These are phyloP conservation scores for Sialia sialis DNA, from an alignment of 2,113 vertebrate genomes.

Conservation along the genomic window DNA sequence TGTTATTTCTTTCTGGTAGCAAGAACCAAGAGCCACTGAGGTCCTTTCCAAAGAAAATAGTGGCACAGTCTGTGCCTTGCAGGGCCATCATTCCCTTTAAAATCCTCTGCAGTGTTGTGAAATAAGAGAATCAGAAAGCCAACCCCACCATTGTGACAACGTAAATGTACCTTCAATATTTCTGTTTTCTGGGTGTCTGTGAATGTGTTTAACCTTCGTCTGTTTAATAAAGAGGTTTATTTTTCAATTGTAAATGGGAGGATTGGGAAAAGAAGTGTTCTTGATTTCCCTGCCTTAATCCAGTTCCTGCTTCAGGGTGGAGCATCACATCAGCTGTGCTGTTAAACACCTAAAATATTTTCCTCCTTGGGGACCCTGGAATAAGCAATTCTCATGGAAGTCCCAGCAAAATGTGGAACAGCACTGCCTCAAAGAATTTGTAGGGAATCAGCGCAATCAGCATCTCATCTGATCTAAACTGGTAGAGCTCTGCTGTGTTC, in stretches of 20 bases:
- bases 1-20: slow-evolving; percentile 37
- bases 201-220: neutral
- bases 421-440: neutral
- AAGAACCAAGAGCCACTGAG: neutral
- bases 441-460: neutral
- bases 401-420: neutral
- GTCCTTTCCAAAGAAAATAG: slow-evolving; percentile 36
- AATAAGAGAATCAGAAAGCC: slow-evolving; percentile 18
- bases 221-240: neutral
- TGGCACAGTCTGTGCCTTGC: neutral
- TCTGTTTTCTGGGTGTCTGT: neutral
- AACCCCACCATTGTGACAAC: neutral
- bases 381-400: neutral
- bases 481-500: neutral
- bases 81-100: neutral
- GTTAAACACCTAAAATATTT: neutral
- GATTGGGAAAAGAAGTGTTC: neutral
- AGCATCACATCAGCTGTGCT: neutral
- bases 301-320: neutral
- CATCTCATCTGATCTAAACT: neutral
- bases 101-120: neutral
- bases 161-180: slow-evolving; percentile 3
- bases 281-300: neutral
- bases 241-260: neutral
- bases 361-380: neutral